phyloP scores from a whole-genome alignment of 2,888 invertebrate genomes.

The Ormia ochracea region DNA sequence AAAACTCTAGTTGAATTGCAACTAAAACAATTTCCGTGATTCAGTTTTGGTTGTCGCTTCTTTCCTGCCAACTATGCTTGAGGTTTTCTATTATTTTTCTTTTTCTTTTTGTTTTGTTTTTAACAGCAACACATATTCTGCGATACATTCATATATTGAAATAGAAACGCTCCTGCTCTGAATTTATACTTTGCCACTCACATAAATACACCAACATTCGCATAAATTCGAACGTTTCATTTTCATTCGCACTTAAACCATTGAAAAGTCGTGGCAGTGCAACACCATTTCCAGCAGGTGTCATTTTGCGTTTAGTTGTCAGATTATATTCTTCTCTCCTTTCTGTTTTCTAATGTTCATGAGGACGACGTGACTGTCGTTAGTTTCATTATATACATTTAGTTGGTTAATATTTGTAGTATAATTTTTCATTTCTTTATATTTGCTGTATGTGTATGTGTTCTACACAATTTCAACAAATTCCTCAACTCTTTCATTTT shows the following conservation, averaged over 20 bases:
- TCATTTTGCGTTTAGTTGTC: slow-evolving; percentile 48
- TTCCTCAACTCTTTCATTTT: slow-evolving; percentile 55
- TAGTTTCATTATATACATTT: slow-evolving; percentile 56
- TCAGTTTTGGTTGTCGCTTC: slow-evolving; percentile 57
- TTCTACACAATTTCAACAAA: slow-evolving; percentile 39
- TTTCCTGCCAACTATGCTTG: slow-evolving; percentile 54
- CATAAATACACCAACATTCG: slow-evolving; percentile 20
- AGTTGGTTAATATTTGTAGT: slow-evolving; percentile 38
- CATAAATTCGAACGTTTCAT: slow-evolving; percentile 46
- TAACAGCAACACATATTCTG: background rate
- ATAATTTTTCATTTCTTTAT: background rate
- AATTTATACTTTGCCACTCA: background rate
- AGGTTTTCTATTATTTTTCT: slow-evolving; percentile 33
- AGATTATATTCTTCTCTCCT: background rate
- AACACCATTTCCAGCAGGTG: slow-evolving; percentile 57
- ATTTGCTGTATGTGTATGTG: background rate
- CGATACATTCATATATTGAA: background rate
- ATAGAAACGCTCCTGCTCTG: background rate
- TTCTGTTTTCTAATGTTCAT: slow-evolving; percentile 47
- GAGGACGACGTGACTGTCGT: slow-evolving; percentile 47
- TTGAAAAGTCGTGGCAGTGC: slow-evolving; percentile 32
- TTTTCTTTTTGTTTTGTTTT: background rate
- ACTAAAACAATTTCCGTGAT: slow-evolving; percentile 65
- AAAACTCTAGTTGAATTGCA: slow-evolving; percentile 62
- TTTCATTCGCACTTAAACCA: slow-evolving; percentile 47